A percentile compares a stretch with the other conserved stretches of the same genome.
phyloP scores from a whole-genome alignment of 2,888 invertebrate species.

The Dorcus parallelipipedus region DNA sequence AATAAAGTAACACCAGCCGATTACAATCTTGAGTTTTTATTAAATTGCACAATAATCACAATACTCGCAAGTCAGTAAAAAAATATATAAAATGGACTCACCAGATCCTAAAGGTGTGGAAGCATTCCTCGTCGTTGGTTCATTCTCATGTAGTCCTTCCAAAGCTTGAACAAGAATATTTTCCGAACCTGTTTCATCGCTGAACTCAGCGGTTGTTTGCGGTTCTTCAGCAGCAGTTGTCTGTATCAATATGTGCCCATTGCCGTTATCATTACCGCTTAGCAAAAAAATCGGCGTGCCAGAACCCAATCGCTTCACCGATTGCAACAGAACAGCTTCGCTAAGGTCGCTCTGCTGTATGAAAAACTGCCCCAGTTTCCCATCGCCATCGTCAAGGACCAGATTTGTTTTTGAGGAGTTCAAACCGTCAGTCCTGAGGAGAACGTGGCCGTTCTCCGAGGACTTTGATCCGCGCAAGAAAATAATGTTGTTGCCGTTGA shows the following conservation, averaged over 20 bases:
- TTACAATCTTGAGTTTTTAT: no score
- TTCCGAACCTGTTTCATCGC: conserved; percentile 26
- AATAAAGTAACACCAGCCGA: no score
- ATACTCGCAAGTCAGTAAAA: no score
- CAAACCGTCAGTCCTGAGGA: conserved; percentile 39
- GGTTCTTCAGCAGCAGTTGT: conserved; percentile 36
- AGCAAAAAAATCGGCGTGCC: conserved; percentile 45
- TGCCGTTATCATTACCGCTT: conserved; percentile 41
- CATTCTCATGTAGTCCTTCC: conserved; percentile 39
- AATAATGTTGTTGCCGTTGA: conserved; percentile 42
- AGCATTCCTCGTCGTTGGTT: conserved; percentile 33
- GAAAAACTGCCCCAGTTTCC: conserved; percentile 42
- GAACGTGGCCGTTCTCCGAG: conserved; percentile 40
- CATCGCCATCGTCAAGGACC: conserved; percentile 37
- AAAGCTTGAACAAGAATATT: conserved; percentile 39
- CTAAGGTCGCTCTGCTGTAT: conserved; percentile 44
- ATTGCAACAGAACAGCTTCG: conserved; percentile 44
- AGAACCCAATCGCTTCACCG: conserved; percentile 42
- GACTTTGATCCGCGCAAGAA: conserved; percentile 40
- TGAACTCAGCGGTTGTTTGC: conserved; percentile 22
- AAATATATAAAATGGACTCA: conserved; percentile 23
- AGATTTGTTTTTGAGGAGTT: conserved; percentile 32
- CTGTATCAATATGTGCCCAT: conserved; percentile 43
- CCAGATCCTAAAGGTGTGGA: conserved; percentile 44
- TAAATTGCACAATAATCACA: no score